A percentile compares a stretch with the other conserved stretches of the same genome.
phyloP scores from a whole-genome alignment of 2,888 invertebrate species.

The Cryptosula pallasiana region DNA sequence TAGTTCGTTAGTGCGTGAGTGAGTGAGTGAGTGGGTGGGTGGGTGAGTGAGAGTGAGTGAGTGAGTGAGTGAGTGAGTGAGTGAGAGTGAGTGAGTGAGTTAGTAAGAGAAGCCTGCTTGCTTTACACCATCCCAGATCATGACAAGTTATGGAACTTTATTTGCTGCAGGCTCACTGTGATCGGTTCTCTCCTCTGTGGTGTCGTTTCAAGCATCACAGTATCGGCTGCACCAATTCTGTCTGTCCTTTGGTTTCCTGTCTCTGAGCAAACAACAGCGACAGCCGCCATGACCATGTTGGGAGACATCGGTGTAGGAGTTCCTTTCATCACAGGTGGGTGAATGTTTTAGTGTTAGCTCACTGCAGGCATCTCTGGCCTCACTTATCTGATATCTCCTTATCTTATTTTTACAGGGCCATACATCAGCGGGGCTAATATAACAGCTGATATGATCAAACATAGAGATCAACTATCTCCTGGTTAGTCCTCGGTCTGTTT shows the following conservation, averaged over 20 bases:
- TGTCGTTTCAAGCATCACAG: slow-evolving; percentile 45
- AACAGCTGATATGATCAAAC: neutral
- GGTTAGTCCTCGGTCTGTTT: neutral
- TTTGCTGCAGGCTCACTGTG: slow-evolving; percentile 38
- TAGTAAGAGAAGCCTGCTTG: neutral
- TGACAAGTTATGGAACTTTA: neutral
- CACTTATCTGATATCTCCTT: neutral
- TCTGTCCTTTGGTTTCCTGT: slow-evolving; percentile 52
- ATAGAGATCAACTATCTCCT: neutral
- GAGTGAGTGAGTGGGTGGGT: too few relatives aligned
- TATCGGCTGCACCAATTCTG: slow-evolving; percentile 43
- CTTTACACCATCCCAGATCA: neutral
- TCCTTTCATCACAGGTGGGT: slow-evolving; percentile 21
- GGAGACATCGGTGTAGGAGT: slow-evolving; percentile 22
- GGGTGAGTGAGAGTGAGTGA: too few relatives aligned
- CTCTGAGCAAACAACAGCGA: slow-evolving; percentile 50
- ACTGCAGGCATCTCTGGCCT: neutral
- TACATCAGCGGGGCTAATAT: slow-evolving; percentile 22
- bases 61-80: too few relatives aligned
- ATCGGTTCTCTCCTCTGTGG: slow-evolving; percentile 46
- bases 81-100: too few relatives aligned
- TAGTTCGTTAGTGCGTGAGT: too few relatives aligned
- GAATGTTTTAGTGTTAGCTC: neutral
- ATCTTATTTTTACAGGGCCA: neutral
- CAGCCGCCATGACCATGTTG: slow-evolving; percentile 30